These are phyloP conservation scores for Rousettus madagascariensis DNA, from an alignment of 2,797 vertebrate genomes.

Conservation along the genomic window DNA sequence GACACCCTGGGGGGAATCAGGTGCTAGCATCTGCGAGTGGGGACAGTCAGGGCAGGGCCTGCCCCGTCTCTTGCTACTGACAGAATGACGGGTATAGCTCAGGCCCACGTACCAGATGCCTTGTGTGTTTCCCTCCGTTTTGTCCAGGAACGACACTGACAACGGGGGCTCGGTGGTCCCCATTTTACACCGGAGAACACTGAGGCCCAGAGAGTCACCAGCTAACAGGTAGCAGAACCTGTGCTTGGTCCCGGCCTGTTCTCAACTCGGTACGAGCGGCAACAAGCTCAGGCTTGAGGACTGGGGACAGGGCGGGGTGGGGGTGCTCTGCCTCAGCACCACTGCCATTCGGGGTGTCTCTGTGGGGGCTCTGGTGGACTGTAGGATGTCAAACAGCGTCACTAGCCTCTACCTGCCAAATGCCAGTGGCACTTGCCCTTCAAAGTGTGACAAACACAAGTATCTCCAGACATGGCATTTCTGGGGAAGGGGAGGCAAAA, in stretches of 20 bases:
- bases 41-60: background rate
- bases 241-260: background rate
- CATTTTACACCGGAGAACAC: background rate
- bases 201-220: background rate
- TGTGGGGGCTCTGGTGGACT: background rate
- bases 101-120: rapidly evolving
- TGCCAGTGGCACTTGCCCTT: background rate
- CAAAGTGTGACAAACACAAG: background rate
- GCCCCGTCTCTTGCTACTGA: rapidly evolving
- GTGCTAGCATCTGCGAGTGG: rapidly evolving
- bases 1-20: background rate
- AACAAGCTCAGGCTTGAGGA: background rate
- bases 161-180: background rate
- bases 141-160: background rate
- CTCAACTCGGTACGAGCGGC: too few relatives aligned
- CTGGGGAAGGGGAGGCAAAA: background rate
- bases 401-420: background rate
- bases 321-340: background rate
- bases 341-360: background rate
- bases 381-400: background rate
- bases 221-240: background rate
- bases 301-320: background rate
- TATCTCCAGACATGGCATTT: background rate
- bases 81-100: background rate
- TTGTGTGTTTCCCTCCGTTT: rapidly evolving